These are phyloP conservation scores for Dryomyza anilis DNA, from an alignment of 2,888 invertebrate genomes.

Conservation along the genomic window DNA sequence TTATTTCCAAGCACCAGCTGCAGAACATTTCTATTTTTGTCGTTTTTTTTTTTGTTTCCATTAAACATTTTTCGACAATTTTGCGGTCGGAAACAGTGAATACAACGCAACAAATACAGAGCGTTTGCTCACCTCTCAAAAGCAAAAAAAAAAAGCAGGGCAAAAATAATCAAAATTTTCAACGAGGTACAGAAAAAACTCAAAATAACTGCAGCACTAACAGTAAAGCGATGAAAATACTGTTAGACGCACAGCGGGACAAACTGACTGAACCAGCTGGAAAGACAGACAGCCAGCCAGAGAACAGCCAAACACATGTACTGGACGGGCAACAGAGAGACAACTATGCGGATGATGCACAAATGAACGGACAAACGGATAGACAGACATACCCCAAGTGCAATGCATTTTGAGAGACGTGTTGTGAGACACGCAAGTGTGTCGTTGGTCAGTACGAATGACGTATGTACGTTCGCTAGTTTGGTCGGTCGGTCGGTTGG, in stretches of 20 bases:
- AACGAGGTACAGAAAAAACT: not conserved
- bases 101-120: not conserved
- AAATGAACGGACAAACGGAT: not conserved
- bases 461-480: not conserved
- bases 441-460: too few species aligned
- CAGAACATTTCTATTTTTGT: too few species aligned
- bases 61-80: constrained; percentile 1
- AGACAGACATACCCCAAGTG: not conserved
- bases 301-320: not conserved
- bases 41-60: not conserved
- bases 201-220: not conserved
- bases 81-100: constrained; percentile 8
- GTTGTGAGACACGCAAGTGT: too few species aligned
- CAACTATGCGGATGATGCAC: not conserved
- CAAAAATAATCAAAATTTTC: not conserved
- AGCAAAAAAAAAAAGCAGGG: not conserved
- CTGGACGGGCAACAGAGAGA: not conserved
- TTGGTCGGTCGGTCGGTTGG: not conserved
- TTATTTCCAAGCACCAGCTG: too few species aligned
- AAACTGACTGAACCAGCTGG: not conserved
- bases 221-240: not conserved
- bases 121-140: not conserved
- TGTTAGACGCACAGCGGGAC: not conserved
- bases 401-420: too few species aligned
- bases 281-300: not conserved